Percentiles rank a stretch among this genome's conserved stretches.
These are phyloP conservation scores for Phalloptychus januarius DNA, from an alignment of 2,797 vertebrate species.

Conservation along the genomic window DNA sequence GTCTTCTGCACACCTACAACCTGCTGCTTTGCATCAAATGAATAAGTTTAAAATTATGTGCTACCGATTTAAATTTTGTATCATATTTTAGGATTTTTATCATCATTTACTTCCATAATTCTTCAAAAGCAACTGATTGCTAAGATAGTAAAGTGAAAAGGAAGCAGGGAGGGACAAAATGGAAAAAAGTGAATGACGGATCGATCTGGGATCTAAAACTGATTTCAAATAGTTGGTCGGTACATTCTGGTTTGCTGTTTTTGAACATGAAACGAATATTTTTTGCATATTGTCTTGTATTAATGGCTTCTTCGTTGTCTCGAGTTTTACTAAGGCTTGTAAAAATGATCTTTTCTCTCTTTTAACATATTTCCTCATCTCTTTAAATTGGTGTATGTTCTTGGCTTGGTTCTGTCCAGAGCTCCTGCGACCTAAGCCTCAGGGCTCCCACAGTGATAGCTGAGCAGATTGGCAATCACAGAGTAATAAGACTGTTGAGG, in stretches of 20 bases:
- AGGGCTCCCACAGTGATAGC: neutral
- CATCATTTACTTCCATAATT: neutral
- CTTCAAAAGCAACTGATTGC: neutral
- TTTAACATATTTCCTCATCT: neutral
- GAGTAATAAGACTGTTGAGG: conserved; percentile 17
- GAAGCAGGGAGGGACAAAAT: neutral
- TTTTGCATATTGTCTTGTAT: too few relatives aligned
- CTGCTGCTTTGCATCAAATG: neutral
- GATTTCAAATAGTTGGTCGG: neutral
- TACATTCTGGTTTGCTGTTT: neutral
- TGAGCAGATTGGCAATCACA: conserved; percentile 26
- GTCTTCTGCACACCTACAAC: neutral
- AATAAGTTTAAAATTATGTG: neutral
- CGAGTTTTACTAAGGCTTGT: neutral
- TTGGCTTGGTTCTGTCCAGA: neutral
- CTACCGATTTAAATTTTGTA: neutral
- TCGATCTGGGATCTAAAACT: neutral
- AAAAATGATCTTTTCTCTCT: neutral
- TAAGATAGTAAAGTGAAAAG: neutral
- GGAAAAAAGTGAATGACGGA: too few relatives aligned
- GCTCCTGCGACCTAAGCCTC: neutral
- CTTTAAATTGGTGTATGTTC: neutral
- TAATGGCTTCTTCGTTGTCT: neutral
- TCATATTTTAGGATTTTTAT: neutral
- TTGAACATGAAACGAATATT: too few relatives aligned